A percentile compares a stretch with the other conserved stretches of the same genome.
These are phyloP conservation scores for Caranx ignobilis DNA, from an alignment of 2,113 vertebrate genomes.

Conservation along the genomic window DNA sequence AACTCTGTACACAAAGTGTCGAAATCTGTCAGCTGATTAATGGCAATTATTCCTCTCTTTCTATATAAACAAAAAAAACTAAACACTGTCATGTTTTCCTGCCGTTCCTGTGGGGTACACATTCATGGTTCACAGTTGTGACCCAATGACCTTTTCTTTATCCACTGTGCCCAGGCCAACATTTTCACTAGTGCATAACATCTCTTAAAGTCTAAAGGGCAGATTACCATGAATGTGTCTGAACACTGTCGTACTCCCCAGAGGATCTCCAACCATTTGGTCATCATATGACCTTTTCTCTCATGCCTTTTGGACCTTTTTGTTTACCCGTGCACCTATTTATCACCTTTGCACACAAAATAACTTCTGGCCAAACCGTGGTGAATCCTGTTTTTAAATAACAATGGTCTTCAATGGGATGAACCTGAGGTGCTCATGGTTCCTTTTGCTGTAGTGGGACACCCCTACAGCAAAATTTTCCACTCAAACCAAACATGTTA, in stretches of 20 bases:
- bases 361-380: neutral
- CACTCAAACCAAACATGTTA: neutral
- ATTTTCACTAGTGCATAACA: constrained; percentile 17
- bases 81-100: neutral
- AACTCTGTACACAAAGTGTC: neutral
- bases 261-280: constrained; percentile 28
- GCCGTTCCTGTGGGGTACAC: constrained; percentile 1
- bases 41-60: neutral
- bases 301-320: constrained; percentile 29
- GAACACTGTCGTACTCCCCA: constrained; percentile 23
- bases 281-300: constrained; percentile 49
- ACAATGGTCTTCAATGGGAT: neutral
- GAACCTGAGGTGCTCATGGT: neutral
- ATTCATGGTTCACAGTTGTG: constrained; percentile 19
- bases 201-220: constrained; percentile 44
- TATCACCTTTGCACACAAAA: neutral
- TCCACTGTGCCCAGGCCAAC: constrained; percentile 17
- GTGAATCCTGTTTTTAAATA: neutral
- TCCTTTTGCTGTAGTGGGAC: too few species aligned
- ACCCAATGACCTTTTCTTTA: constrained; percentile 54
- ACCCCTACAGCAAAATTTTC: neutral
- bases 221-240: constrained; percentile 50
- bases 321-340: constrained; percentile 11
- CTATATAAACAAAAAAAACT: neutral
- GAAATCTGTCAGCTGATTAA: neutral